A percentile compares a stretch with the other conserved stretches of the same genome.
These are phyloP conservation scores for Eriosoma lanigerum DNA, from an alignment of 1,140 invertebrate species.

Conservation along the genomic window DNA sequence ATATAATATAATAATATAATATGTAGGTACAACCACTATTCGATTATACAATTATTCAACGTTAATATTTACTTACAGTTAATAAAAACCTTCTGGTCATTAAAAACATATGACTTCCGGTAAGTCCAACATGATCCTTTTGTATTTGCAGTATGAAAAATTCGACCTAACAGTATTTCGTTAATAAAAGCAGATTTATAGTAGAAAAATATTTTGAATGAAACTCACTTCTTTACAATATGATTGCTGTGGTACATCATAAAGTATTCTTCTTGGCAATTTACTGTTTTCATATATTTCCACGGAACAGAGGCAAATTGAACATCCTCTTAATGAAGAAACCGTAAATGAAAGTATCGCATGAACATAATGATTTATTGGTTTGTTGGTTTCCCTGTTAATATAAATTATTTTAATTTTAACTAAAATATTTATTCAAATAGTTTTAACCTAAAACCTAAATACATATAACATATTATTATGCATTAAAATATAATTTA, in stretches of 20 bases:
- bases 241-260: conserved; percentile 46
- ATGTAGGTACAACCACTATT: too few relatives aligned
- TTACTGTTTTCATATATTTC: conserved; percentile 52
- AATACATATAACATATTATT: too few relatives aligned
- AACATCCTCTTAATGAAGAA: conserved; percentile 42
- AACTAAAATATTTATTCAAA: too few relatives aligned
- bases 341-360: conserved; percentile 52
- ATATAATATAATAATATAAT: neutral
- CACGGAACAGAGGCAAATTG: conserved; percentile 47
- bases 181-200: too few relatives aligned
- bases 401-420: too few relatives aligned
- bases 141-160: conserved; percentile 52
- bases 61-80: conserved; percentile 44
- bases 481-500: too few relatives aligned
- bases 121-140: conserved; percentile 46
- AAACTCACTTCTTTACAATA: conserved; percentile 52
- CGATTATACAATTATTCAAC: too few relatives aligned
- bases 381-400: too few relatives aligned
- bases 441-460: too few relatives aligned
- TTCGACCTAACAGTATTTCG: conserved; percentile 41
- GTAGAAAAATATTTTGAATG: neutral
- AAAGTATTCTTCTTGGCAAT: conserved; percentile 33
- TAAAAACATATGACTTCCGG: conserved; percentile 53
- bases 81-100: conserved; percentile 53
- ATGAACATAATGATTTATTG: conserved; percentile 46